These are phyloP conservation scores for Riptortus pedestris DNA, from an alignment of 1,140 invertebrate species.

Conservation along the genomic window DNA sequence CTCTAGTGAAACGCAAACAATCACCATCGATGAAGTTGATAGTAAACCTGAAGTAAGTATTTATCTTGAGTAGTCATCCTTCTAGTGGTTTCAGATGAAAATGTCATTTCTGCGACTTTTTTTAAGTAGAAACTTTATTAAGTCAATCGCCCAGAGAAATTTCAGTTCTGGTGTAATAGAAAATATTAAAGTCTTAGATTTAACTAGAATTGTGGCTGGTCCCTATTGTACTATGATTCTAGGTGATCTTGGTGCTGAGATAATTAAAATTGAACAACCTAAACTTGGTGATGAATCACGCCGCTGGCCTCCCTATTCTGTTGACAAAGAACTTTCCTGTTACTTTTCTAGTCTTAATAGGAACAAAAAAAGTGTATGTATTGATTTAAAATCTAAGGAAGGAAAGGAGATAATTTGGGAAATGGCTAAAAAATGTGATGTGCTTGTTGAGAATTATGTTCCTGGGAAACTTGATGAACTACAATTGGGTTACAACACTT, in stretches of 20 bases:
- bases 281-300: slow-evolving; percentile 79
- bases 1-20: slow-evolving; percentile 8
- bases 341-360: slow-evolving; percentile 86
- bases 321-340: slow-evolving; percentile 56
- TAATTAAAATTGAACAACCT: slow-evolving; percentile 81
- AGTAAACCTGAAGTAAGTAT: slow-evolving; percentile 14
- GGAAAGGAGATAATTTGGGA: slow-evolving; percentile 65
- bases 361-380: slow-evolving; percentile 89
- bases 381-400: slow-evolving; percentile 64
- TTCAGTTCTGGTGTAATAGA: slow-evolving; percentile 32
- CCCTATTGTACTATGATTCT: slow-evolving; percentile 80
- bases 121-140: background rate
- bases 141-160: background rate
- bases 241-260: slow-evolving; percentile 85
- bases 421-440: slow-evolving; percentile 65
- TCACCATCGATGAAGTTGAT: slow-evolving; percentile 13
- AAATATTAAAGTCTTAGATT: slow-evolving; percentile 66
- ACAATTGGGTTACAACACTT: slow-evolving; percentile 65
- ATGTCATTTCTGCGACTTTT: background rate
- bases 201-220: slow-evolving; percentile 71
- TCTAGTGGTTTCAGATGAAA: background rate
- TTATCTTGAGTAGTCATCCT: background rate
- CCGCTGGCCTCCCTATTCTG: slow-evolving; percentile 71
- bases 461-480: slow-evolving; percentile 75
- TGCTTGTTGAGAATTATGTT: slow-evolving; percentile 89